Evolutionary conservation across 2,888 invertebrate genomes (phyloP).

Genomic region (Alviniconcha strummeri): DNA sequence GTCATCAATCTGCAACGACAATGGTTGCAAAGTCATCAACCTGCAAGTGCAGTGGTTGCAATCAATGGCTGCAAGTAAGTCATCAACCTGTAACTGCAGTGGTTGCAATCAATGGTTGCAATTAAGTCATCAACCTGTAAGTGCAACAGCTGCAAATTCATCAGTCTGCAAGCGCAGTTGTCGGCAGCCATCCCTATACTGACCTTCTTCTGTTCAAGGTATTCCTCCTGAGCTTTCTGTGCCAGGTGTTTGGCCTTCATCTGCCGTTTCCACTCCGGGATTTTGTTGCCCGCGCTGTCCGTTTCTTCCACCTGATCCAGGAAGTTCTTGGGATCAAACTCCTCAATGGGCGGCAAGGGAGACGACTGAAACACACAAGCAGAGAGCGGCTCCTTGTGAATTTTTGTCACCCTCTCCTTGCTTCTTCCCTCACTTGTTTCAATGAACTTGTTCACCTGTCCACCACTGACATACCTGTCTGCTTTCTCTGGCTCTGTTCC

Average conservation of each 20-base stretch:
- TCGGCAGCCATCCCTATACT: background rate
- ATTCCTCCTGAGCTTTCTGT: constrained; percentile 91
- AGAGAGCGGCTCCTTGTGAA: background rate
- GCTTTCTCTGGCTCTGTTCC: no score
- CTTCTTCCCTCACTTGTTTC: no score
- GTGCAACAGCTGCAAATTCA: no score
- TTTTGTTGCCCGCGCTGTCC: constrained; percentile 89
- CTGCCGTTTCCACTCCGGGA: constrained; percentile 96
- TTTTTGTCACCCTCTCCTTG: no score
- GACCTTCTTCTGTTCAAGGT: constrained; percentile 86
- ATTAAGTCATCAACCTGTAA: no score
- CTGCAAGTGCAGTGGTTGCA: background rate
- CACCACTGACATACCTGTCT: no score
- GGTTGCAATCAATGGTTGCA: no score
- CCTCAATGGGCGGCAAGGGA: constrained; percentile 41
- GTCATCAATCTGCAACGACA: constrained; percentile 58
- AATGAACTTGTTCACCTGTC: no score
- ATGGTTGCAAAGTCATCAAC: background rate
- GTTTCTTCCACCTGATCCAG: constrained; percentile 87
- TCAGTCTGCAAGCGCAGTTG: no score
- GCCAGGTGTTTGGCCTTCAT: constrained; percentile 96
- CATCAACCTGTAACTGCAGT: background rate
- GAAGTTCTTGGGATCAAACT: constrained; percentile 65
- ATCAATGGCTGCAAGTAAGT: no score
- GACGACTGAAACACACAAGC: background rate